Conservation (phyloP, 2,797 vertebrate species). For the Chelidonichthys spinosus region DNA sequence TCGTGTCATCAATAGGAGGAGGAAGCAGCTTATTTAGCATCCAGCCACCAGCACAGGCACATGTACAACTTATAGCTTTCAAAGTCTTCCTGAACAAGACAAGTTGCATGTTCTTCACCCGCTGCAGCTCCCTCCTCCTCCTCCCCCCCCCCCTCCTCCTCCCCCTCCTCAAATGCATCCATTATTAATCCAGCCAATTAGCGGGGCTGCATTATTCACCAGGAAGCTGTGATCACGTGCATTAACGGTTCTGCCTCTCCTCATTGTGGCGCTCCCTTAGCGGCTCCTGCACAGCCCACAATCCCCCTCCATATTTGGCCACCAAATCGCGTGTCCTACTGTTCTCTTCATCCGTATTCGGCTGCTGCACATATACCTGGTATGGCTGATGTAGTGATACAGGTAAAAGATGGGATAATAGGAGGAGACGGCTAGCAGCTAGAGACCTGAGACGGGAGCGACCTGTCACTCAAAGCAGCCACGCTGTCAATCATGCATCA, state of each 20-base stretch:
- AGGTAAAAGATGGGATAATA: not conserved
- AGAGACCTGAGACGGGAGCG: no score
- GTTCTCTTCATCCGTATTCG: not conserved
- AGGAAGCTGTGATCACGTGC: conserved; percentile 76
- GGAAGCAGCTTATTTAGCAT: conserved; percentile 41
- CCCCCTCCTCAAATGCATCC: conserved; percentile 68
- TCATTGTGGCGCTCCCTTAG: conserved; percentile 58
- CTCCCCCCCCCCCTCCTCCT: conserved; percentile 22
- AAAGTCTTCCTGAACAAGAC: conserved; percentile 64
- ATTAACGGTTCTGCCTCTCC: conserved; percentile 63
- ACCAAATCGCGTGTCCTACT: not conserved
- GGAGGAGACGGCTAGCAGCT: no score
- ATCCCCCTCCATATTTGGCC: conserved; percentile 15
- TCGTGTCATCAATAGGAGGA: conserved; percentile 52
- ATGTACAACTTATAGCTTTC: conserved; percentile 46
- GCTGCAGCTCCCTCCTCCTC: conserved; percentile 17
- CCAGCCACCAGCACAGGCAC: conserved; percentile 36
- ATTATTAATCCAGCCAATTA: conserved; percentile 91
- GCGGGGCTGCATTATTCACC: conserved; percentile 85
- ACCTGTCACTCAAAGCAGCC: no score
- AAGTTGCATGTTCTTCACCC: conserved; percentile 48
- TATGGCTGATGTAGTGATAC: not conserved
- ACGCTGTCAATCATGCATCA: no score
- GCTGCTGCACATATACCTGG: not conserved
- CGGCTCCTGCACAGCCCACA: conserved; percentile 17